Evolutionary conservation across 2,888 invertebrate genomes (phyloP).

Genomic region (Hedya salicella): DNA sequence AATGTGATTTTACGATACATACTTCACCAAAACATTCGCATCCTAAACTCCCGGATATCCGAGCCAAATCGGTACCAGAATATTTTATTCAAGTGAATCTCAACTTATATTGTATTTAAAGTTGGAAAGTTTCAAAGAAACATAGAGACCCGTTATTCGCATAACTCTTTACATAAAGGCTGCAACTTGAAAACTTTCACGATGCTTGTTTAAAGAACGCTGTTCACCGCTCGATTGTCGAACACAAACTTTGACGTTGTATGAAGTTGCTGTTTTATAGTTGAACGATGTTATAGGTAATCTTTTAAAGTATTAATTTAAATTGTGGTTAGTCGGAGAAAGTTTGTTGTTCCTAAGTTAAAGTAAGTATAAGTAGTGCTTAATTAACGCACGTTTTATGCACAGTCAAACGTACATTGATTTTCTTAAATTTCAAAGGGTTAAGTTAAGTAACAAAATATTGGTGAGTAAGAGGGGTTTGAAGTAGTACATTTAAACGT

Average conservation of each 20-base stretch:
- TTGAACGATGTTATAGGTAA: conserved; percentile 21
- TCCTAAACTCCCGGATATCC: background rate
- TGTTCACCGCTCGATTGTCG: conserved; percentile 33
- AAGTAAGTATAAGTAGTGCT: background rate
- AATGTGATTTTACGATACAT: background rate
- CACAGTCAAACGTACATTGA: too few species aligned
- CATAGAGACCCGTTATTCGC: conserved; percentile 17
- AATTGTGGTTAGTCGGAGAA: background rate
- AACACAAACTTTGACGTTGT: conserved; percentile 22
- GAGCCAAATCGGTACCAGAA: background rate
- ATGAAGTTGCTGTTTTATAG: conserved; percentile 17
- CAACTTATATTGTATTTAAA: conserved; percentile 27
- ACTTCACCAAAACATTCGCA: background rate
- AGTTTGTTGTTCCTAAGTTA: background rate
- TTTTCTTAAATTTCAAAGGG: too few species aligned
- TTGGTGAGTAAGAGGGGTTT: too few species aligned
- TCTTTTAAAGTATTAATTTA: conserved; percentile 1
- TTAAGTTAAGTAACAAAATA: too few species aligned
- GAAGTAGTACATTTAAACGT: too few species aligned
- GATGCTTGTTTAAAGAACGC: conserved; percentile 15
- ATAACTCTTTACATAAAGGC: conserved; percentile 24
- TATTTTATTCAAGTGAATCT: conserved; percentile 8
- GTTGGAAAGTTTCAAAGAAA: conserved; percentile 21
- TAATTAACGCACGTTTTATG: background rate
- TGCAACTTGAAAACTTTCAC: conserved; percentile 21